Evolutionary conservation across 2,113 vertebrate genomes (phyloP).

Genomic region (Hoplias malabaricus): DNA sequence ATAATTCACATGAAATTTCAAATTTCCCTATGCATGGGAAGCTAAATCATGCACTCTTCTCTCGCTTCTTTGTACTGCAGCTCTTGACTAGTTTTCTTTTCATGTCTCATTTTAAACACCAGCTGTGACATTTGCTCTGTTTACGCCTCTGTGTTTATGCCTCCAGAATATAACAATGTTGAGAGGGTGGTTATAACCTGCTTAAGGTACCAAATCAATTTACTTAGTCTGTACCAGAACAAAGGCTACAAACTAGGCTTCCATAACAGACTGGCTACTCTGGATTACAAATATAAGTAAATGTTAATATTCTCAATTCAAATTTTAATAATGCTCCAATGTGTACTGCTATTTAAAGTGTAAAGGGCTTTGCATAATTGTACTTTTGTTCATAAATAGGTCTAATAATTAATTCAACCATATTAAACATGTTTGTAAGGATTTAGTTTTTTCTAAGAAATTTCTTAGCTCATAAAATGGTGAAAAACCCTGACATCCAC

Average conservation of each 20-base stretch:
- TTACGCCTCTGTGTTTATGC: no score
- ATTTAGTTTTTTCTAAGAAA: neutral
- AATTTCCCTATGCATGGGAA: neutral
- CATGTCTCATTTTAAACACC: neutral
- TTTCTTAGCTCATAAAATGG: neutral
- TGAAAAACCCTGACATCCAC: neutral
- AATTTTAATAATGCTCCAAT: neutral
- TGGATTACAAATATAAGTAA: neutral
- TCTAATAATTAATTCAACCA: neutral
- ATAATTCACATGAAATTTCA: neutral
- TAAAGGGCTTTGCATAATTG: neutral
- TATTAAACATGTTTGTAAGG: neutral
- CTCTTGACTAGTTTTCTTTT: neutral
- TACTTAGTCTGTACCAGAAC: conserved; percentile 10
- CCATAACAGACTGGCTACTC: neutral
- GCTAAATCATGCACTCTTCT: neutral
- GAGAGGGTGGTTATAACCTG: conserved; percentile 12
- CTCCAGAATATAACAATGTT: neutral
- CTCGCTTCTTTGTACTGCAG: neutral
- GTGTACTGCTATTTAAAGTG: neutral
- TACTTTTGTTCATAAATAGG: neutral
- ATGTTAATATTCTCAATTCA: neutral
- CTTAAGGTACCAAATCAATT: conserved; percentile 20
- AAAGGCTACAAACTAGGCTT: neutral
- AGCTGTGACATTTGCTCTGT: neutral